Conservation (phyloP, 2,797 vertebrate genomes). For the Rhynchotus rufescens region DNA sequence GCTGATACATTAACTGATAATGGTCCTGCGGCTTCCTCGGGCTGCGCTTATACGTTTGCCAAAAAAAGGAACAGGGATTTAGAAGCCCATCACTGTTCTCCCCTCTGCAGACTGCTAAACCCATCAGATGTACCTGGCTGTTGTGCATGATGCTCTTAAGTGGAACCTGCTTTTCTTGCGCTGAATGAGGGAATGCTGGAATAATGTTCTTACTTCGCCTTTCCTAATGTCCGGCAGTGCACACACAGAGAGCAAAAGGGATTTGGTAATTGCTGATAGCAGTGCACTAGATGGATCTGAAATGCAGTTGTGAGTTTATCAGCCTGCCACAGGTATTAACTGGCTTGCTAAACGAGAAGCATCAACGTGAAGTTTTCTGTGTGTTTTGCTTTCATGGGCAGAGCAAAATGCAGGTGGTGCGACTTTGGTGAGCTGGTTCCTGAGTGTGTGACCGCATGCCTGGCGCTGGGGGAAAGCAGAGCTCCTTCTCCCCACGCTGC, state of each 20-base stretch:
- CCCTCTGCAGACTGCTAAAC: slow-evolving; percentile 64
- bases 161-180: slow-evolving; percentile 34
- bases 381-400: not conserved
- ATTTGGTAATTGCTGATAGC: slow-evolving; percentile 67
- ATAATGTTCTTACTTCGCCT: not conserved
- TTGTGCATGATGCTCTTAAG: slow-evolving; percentile 42
- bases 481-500: rapidly evolving
- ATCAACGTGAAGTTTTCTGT: rapidly evolving
- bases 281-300: slow-evolving; percentile 63
- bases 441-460: not conserved
- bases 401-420: not conserved
- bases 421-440: not conserved
- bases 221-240: not conserved
- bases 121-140: slow-evolving; percentile 27
- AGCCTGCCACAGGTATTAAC: not conserved
- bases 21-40: not conserved
- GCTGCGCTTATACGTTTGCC: not conserved
- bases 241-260: not conserved
- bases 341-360: not conserved
- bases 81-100: not conserved
- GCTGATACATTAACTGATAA: rapidly evolving
- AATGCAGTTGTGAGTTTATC: not conserved
- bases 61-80: not conserved
- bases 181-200: not conserved
- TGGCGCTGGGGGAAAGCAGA: rapidly evolving